A percentile compares a stretch with the other conserved stretches of the same genome.
These are phyloP conservation scores for Aurelia aurita DNA, from an alignment of 30 jellyfish, hydroid and myxozoan species.

Conservation along the genomic window DNA sequence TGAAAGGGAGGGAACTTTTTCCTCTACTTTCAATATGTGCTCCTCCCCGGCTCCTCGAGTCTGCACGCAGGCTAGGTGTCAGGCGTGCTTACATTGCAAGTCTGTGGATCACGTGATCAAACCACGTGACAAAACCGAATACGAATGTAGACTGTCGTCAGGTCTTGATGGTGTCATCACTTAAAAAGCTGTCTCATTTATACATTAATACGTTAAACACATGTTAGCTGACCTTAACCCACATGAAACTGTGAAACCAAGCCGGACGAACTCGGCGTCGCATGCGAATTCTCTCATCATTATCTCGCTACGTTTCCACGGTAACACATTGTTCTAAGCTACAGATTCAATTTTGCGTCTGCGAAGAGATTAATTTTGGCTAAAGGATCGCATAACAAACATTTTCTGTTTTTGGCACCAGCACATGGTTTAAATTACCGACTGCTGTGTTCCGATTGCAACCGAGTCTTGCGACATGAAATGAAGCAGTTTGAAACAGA, in stretches of 20 bases:
- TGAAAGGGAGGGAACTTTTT: too few relatives aligned
- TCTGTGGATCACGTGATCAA: slow-evolving; percentile 21
- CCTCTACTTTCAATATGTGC: too few relatives aligned
- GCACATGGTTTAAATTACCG: slow-evolving; percentile 8
- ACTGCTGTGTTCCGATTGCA: neutral
- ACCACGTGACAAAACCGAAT: slow-evolving; percentile 61
- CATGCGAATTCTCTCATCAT: slow-evolving; percentile 72
- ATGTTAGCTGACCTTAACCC: slow-evolving; percentile 61
- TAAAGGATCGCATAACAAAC: slow-evolving; percentile 48
- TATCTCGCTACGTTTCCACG: slow-evolving; percentile 47
- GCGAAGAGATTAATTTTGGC: slow-evolving; percentile 58
- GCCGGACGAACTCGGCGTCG: slow-evolving; percentile 80
- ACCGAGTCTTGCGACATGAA: too few relatives aligned
- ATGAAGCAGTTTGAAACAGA: too few relatives aligned
- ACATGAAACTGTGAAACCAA: slow-evolving; percentile 64
- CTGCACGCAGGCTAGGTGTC: too few relatives aligned
- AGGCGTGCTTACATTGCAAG: too few relatives aligned
- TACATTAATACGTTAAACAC: slow-evolving; percentile 44
- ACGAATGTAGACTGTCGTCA: slow-evolving; percentile 45
- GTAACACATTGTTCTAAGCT: slow-evolving; percentile 37
- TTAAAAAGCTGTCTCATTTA: slow-evolving; percentile 26
- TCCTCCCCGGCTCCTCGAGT: too few relatives aligned
- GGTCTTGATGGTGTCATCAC: slow-evolving; percentile 15
- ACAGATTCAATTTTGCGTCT: slow-evolving; percentile 39
- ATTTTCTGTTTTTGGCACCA: slow-evolving; percentile 50